Conservation (phyloP, 2,888 invertebrate genomes). For the Parasteatoda lunata region DNA sequence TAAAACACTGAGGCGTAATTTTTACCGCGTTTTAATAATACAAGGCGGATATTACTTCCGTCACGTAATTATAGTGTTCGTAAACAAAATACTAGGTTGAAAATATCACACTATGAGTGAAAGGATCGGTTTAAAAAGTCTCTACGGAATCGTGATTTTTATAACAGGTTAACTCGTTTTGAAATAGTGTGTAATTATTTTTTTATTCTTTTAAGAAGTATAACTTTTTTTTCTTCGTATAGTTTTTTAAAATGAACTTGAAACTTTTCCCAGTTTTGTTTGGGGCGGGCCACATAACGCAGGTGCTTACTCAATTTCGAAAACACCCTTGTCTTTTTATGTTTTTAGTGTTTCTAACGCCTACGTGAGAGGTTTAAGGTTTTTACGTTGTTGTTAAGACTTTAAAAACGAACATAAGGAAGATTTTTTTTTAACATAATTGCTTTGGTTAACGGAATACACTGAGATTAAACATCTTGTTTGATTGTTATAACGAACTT, state of each 20-base stretch:
- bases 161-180: slow-evolving; percentile 47
- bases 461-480: too few relatives aligned
- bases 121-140: not conserved
- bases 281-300: slow-evolving; percentile 53
- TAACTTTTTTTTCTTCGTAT: not conserved
- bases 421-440: too few relatives aligned
- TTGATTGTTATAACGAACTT: too few relatives aligned
- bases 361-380: slow-evolving; percentile 10
- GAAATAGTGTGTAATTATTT: slow-evolving; percentile 63
- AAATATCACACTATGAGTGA: slow-evolving; percentile 18
- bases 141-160: slow-evolving; percentile 6
- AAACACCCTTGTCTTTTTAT: slow-evolving; percentile 50
- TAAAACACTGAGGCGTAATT: slow-evolving; percentile 47
- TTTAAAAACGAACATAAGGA: too few relatives aligned
- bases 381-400: too few relatives aligned
- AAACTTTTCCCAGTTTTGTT: slow-evolving; percentile 24
- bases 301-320: slow-evolving; percentile 62
- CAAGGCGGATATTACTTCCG: slow-evolving; percentile 59
- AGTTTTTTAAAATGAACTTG: slow-evolving; percentile 36
- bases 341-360: slow-evolving; percentile 32
- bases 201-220: slow-evolving; percentile 12
- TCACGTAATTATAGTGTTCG: slow-evolving; percentile 48
- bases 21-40: slow-evolving; percentile 52
- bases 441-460: too few relatives aligned
- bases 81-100: slow-evolving; percentile 39